Evolutionary conservation across 2,888 invertebrate species (phyloP), one percentile per base, ranked within the genome.

Genomic region (Malthinus flaveolus): DNA sequence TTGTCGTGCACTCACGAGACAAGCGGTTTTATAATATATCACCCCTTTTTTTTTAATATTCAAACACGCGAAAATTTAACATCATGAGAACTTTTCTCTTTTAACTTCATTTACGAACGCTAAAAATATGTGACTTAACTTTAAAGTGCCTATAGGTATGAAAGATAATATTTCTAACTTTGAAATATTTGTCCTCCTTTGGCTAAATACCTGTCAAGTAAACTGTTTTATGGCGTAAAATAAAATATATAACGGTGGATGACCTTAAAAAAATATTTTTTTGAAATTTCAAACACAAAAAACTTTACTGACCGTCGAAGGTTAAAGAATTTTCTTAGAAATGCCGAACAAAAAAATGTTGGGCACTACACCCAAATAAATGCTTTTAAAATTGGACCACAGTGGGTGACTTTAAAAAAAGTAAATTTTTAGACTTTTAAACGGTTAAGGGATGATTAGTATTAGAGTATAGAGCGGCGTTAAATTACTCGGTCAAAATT

Each of bases 191-290:
- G 34, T 39, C 31, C 39, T 48, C 44, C 23, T n/a, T 36, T 34
- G 32, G 47, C 13, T 31, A 44, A 47, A 48, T 42, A 49, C 48
- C 58, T 58, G 58, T 58, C 58, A 49, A 52, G 53, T 15, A 39
- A 12, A 12, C 46, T 57, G 37, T 42, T 58, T 58, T 58, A 58
- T 58, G 52, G 44, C 35, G n/a, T 45, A 39, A 33, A 52, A 53
- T 53, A 52, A 58, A 44, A 53, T 48, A 23, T 23, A 37, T 48
- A 53, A 53, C 58, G 35, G 48, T 49, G 52, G 52, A 39, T 47
- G 37, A 51, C 33, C 45, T 46, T 48, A 36, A 13, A 15, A 42
- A 42, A 42, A 42, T 42, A 15, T 23, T 15, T 23, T 23, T 23
- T 23, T 23, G 13, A 11, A 23, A 42, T 42, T 42, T 42, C 23